phyloP scores from a whole-genome alignment of 1,140 invertebrate genomes.

The Aradophagus sp. region DNA sequence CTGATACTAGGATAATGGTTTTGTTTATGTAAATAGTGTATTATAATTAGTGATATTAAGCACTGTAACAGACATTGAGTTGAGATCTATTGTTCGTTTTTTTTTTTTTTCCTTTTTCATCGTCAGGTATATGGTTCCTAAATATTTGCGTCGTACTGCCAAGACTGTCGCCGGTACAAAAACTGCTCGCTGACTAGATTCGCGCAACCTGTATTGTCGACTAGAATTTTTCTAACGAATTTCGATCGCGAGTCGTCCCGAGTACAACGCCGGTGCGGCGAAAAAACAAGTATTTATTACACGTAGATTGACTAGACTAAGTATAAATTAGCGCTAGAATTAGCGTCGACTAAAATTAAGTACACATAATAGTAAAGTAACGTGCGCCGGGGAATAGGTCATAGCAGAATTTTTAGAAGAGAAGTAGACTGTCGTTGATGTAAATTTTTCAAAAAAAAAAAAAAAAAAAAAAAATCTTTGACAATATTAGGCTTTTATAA shows the following conservation, averaged over 20 bases:
- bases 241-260: conserved; percentile 34
- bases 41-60: conserved; percentile 48
- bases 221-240: conserved; percentile 26
- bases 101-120: conserved; percentile 29
- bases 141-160: conserved; percentile 45
- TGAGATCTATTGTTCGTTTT: conserved; percentile 52
- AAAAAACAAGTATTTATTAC: conserved; percentile 52
- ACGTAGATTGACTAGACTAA: conserved; percentile 56
- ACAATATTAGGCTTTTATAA: too few relatives aligned
- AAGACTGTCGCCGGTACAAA: conserved; percentile 34
- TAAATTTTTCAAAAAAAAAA: too few relatives aligned
- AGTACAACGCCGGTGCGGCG: conserved; percentile 47
- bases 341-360: conserved; percentile 53
- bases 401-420: conserved; percentile 5
- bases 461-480: too few relatives aligned
- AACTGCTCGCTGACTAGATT: conserved; percentile 36
- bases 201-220: conserved; percentile 15
- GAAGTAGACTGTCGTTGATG: too few relatives aligned
- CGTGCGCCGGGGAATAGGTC: conserved; percentile 20
- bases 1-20: conserved; percentile 36
- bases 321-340: conserved; percentile 49
- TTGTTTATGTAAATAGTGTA: conserved; percentile 50
- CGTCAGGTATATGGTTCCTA: conserved; percentile 53
- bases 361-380: conserved; percentile 48
- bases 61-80: conserved; percentile 47